Conservation (phyloP, 1,140 invertebrate genomes). For the Pantala flavescens region DNA sequence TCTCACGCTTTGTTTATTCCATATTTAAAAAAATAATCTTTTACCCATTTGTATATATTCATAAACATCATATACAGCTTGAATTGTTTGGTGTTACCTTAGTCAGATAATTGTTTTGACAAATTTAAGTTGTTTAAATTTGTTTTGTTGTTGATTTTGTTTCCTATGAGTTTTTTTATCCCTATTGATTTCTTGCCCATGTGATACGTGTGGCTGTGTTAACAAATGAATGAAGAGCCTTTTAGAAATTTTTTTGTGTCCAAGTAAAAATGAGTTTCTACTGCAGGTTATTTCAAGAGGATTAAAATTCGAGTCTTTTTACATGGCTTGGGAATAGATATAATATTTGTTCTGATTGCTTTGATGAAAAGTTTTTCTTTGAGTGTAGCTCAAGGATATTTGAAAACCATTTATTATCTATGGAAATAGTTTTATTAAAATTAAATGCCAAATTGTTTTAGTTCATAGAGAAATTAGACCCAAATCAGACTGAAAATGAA, state of each 20-base stretch:
- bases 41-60: not conserved
- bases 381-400: too few species aligned
- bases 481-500: too few species aligned
- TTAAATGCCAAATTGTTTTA: too few species aligned
- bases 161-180: not conserved
- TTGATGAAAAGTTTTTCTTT: not conserved
- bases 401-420: too few species aligned
- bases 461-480: too few species aligned
- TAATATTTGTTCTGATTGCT: not conserved
- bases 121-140: not conserved
- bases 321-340: not conserved
- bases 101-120: not conserved
- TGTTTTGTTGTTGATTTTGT: conserved; percentile 1
- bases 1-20: not conserved
- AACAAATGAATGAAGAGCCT: not conserved
- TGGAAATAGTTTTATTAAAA: too few species aligned
- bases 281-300: not conserved
- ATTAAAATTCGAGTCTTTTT: not conserved
- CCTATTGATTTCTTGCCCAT: not conserved
- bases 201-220: conserved; percentile 7
- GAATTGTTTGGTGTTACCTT: not conserved
- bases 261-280: not conserved
- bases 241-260: not conserved
- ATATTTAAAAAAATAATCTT: not conserved
- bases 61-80: not conserved